Percentiles rank a stretch among this genome's conserved stretches.
Conservation (phyloP, 2,797 vertebrate genomes). For the Micrastur ruficollis region DNA sequence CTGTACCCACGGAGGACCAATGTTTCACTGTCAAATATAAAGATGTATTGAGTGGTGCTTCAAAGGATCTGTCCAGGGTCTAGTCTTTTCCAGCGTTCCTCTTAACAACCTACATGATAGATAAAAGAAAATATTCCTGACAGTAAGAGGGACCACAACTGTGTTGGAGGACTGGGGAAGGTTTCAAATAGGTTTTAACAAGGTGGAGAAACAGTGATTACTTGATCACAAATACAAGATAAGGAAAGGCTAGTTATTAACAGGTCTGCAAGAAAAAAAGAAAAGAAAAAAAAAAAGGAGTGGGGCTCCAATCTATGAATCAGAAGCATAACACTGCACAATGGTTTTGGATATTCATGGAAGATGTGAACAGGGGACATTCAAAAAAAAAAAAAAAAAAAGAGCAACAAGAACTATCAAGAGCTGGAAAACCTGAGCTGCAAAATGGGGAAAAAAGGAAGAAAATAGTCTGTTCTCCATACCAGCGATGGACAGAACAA, state of each 20-base stretch:
- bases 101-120: background rate
- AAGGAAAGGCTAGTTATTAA: background rate
- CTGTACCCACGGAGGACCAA: background rate
- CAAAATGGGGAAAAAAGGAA: background rate
- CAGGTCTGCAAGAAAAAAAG: background rate
- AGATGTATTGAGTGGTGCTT: background rate
- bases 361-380: background rate
- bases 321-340: background rate
- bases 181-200: background rate
- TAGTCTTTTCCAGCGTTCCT: background rate
- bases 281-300: background rate
- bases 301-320: background rate
- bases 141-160: background rate
- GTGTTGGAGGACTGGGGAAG: background rate
- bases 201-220: background rate
- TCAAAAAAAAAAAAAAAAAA: background rate
- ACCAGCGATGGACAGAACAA: background rate
- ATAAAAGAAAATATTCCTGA: background rate
- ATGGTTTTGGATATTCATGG: background rate
- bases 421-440: background rate
- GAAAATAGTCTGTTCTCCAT: background rate
- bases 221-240: background rate
- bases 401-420: background rate
- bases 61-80: background rate
- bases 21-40: background rate